Percentiles rank a stretch among this genome's conserved stretches.
Evolutionary conservation across 1,140 invertebrate species (phyloP).

Genomic region (Drosophila bifasciata): DNA sequence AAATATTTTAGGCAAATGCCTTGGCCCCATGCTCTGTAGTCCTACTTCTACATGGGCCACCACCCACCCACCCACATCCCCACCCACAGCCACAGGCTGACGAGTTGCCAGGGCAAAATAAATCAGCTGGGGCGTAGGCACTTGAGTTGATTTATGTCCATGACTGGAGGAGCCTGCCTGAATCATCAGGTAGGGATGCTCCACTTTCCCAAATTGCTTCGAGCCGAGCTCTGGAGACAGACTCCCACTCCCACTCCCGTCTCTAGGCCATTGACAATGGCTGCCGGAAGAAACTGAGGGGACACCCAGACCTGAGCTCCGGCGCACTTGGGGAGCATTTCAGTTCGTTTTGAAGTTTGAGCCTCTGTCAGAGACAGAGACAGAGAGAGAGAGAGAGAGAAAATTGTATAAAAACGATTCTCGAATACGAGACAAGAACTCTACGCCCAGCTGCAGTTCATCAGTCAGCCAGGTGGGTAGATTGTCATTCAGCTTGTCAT

Average conservation of each 20-base stretch:
- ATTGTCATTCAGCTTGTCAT: slow-evolving; percentile 33
- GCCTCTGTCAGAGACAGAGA: neutral
- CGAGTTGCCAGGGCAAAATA: slow-evolving; percentile 67
- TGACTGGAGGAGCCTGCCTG: slow-evolving; percentile 36
- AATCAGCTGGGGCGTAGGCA: slow-evolving; percentile 81
- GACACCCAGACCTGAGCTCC: no score
- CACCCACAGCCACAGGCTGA: slow-evolving; percentile 15
- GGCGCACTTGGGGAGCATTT: neutral
- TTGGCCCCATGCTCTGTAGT: slow-evolving; percentile 5
- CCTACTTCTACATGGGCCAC: neutral
- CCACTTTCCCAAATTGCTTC: slow-evolving; percentile 45
- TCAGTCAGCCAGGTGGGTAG: slow-evolving; percentile 33
- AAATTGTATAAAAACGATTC: slow-evolving; percentile 20
- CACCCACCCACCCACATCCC: neutral
- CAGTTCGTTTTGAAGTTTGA: slow-evolving; percentile 60
- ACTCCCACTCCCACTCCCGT: neutral
- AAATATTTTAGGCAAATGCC: slow-evolving; percentile 78
- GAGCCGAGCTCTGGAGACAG: slow-evolving; percentile 28
- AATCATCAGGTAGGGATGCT: slow-evolving; percentile 60
- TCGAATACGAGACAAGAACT: slow-evolving; percentile 10
- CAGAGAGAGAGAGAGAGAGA: no score
- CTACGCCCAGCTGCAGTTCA: slow-evolving; percentile 55
- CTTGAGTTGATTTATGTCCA: slow-evolving; percentile 78
- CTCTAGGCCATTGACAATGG: slow-evolving; percentile 43
- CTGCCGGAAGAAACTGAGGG: neutral